phyloP scores from a whole-genome alignment of 2,113 vertebrate species.

The Rhynchopsitta pachyrhyncha region DNA sequence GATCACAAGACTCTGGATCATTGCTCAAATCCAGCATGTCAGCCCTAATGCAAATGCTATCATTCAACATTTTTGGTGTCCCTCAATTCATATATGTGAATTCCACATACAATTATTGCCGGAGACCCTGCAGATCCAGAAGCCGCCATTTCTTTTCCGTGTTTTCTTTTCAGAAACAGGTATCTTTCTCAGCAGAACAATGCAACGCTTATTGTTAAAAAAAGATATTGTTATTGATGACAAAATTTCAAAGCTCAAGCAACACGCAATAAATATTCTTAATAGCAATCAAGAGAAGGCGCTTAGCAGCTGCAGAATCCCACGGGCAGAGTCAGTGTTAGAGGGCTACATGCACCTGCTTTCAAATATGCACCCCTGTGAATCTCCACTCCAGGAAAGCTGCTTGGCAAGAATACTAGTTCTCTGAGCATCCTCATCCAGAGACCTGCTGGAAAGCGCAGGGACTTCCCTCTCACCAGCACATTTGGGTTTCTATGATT shows the following conservation, averaged over 20 bases:
- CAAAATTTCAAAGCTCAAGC: background rate
- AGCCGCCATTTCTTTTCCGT: background rate
- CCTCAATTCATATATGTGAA: background rate
- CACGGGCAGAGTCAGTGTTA: background rate
- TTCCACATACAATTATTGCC: background rate
- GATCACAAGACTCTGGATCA: background rate
- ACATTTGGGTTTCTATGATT: background rate
- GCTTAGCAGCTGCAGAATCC: background rate
- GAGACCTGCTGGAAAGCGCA: background rate
- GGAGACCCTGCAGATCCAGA: background rate
- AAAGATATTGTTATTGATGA: background rate
- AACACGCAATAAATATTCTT: background rate
- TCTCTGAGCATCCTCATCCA: background rate
- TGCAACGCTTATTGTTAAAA: background rate
- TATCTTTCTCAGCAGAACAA: background rate
- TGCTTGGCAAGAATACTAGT: background rate
- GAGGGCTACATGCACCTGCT: background rate
- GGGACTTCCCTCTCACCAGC: fast-evolving
- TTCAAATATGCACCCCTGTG: fast-evolving
- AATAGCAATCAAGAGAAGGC: background rate
- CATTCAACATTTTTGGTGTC: background rate
- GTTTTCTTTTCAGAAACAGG: background rate
- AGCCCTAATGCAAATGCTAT: background rate
- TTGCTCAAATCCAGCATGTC: background rate
- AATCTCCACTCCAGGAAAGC: background rate